phyloP scores from a whole-genome alignment of 2,113 vertebrate species.

The Triplophysa tibetana region DNA sequence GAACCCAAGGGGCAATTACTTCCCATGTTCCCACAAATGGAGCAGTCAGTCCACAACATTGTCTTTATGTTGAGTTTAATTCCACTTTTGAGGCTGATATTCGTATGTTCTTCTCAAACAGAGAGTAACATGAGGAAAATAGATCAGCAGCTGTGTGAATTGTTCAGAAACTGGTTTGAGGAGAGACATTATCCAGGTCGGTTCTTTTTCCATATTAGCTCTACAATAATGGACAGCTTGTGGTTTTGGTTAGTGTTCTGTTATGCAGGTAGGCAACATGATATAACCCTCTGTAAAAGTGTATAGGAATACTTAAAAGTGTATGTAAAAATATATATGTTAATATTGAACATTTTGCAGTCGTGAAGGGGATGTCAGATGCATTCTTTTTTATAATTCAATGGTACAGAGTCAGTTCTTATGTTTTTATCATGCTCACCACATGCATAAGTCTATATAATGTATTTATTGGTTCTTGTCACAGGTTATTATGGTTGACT shows the following conservation, averaged over 20 bases:
- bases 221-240: not conserved
- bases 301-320: too few relatives aligned
- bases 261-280: not conserved
- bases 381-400: too few relatives aligned
- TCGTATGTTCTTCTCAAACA: not conserved
- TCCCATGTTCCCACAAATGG: conserved; percentile 58
- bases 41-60: conserved; percentile 12
- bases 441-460: too few relatives aligned
- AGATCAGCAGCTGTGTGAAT: not conserved
- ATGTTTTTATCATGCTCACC: too few relatives aligned
- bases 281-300: too few relatives aligned
- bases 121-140: not conserved
- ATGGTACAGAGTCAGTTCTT: too few relatives aligned
- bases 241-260: not conserved
- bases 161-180: not conserved
- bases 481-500: too few relatives aligned
- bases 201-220: not conserved
- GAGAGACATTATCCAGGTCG: not conserved
- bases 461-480: too few relatives aligned
- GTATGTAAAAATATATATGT: too few relatives aligned
- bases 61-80: not conserved
- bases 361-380: too few relatives aligned
- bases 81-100: conserved; percentile 1
- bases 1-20: conserved; percentile 65
- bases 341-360: too few relatives aligned